These are phyloP conservation scores for Perccottus glenii DNA, from an alignment of 2,113 vertebrate genomes.

Conservation along the genomic window DNA sequence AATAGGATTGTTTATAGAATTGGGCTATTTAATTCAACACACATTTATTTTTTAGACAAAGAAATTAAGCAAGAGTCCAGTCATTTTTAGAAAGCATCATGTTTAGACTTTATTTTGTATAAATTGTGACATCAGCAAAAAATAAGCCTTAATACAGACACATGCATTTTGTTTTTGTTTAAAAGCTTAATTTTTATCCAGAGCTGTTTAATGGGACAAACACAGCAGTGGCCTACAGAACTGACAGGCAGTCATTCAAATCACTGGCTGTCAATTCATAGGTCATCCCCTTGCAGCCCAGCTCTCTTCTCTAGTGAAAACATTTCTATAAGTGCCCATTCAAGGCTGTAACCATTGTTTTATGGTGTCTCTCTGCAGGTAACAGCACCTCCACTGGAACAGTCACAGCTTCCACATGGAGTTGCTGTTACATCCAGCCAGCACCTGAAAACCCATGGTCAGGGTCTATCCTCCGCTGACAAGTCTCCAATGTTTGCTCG, in stretches of 20 bases:
- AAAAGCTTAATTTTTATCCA: not conserved
- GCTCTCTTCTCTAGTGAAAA: not conserved
- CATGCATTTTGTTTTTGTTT: too few relatives aligned
- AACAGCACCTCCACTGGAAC: slow-evolving; percentile 86
- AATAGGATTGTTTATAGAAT: too few relatives aligned
- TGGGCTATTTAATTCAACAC: too few relatives aligned
- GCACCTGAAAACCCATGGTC: slow-evolving; percentile 41
- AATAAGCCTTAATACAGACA: not conserved
- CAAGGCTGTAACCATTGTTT: not conserved
- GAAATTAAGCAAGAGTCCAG: too few relatives aligned
- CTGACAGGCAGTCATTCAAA: slow-evolving; percentile 80
- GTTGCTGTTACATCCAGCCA: slow-evolving; percentile 85
- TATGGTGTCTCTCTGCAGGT: slow-evolving; percentile 70
- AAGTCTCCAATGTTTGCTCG: not conserved
- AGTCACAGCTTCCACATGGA: slow-evolving; percentile 81
- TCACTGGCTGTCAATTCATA: slow-evolving; percentile 87
- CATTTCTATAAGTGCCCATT: not conserved
- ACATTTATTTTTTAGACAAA: too few relatives aligned
- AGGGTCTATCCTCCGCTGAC: not conserved
- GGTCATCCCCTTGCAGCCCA: slow-evolving; percentile 80
- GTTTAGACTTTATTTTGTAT: slow-evolving; percentile 29
- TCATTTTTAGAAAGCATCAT: not conserved
- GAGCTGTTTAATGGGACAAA: slow-evolving; percentile 50
- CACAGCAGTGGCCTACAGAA: slow-evolving; percentile 85
- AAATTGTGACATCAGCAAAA: not conserved